Conservation (phyloP, 2,113 vertebrate genomes). For the Coturnix japonica region DNA sequence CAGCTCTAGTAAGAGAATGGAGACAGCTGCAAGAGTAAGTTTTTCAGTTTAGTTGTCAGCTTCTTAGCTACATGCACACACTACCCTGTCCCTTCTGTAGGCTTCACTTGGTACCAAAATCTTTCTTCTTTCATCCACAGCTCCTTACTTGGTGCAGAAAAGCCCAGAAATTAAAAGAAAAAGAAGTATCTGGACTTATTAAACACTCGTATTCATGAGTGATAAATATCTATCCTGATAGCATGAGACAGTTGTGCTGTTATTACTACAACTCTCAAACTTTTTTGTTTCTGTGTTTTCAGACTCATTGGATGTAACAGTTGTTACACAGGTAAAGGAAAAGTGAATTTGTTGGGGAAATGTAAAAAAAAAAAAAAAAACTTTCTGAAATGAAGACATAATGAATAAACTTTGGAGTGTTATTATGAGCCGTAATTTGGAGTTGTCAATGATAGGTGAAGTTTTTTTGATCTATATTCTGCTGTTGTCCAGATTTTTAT, state of each 20-base stretch:
- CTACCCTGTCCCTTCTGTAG: neutral
- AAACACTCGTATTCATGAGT: neutral
- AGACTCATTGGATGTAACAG: neutral
- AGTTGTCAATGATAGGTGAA: constrained; percentile 5
- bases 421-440: neutral
- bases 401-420: neutral
- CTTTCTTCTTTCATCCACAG: neutral
- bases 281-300: neutral
- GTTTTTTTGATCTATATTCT: constrained; percentile 25
- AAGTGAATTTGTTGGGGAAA: neutral
- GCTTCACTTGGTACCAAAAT: neutral
- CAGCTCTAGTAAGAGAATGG: constrained; percentile 29
- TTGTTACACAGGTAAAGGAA: neutral
- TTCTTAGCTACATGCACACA: neutral
- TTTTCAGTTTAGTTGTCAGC: constrained; percentile 26
- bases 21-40: constrained; percentile 26
- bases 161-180: neutral
- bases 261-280: neutral
- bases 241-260: neutral
- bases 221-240: neutral
- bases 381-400: neutral
- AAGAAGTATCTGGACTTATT: neutral
- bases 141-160: neutral
- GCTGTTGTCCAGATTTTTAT: constrained; percentile 27
- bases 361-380: neutral